Evolutionary conservation across 2,797 vertebrate species (phyloP).

Genomic region (Coilia nasus): DNA sequence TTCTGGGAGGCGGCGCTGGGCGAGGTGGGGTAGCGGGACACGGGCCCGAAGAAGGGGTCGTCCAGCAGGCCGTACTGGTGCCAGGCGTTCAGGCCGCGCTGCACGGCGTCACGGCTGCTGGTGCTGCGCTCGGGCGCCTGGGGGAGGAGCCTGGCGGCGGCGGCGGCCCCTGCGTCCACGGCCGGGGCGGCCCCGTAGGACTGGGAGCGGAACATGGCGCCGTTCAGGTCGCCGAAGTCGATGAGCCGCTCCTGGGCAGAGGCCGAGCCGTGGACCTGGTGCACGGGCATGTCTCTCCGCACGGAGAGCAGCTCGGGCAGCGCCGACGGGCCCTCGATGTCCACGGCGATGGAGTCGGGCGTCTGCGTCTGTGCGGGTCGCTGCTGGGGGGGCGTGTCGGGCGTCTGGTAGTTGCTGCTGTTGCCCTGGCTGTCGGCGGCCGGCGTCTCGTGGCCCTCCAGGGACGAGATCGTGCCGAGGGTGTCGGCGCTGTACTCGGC

Average conservation of each 20-base stretch:
- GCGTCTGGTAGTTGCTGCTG: background rate
- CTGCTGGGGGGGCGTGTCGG: background rate
- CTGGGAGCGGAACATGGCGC: constrained; percentile 82
- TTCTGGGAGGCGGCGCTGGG: constrained; percentile 76
- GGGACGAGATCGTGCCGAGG: constrained; percentile 91
- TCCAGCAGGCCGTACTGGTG: constrained; percentile 85
- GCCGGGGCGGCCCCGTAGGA: constrained; percentile 78
- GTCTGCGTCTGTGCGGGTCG: background rate
- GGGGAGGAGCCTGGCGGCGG: constrained; percentile 75
- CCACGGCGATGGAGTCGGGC: constrained; percentile 37
- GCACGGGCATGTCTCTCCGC: constrained; percentile 69
- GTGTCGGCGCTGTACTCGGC: constrained; percentile 91
- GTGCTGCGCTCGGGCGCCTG: constrained; percentile 89
- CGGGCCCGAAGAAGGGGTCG: constrained; percentile 75
- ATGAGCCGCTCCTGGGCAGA: constrained; percentile 66
- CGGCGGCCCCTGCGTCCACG: constrained; percentile 66
- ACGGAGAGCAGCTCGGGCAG: constrained; percentile 59
- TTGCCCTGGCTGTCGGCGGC: constrained; percentile 49
- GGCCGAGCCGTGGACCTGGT: constrained; percentile 64
- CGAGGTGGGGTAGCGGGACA: constrained; percentile 82
- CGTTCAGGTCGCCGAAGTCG: constrained; percentile 78
- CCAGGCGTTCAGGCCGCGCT: constrained; percentile 91
- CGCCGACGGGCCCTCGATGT: constrained; percentile 37
- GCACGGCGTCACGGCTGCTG: constrained; percentile 93
- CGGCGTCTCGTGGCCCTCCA: constrained; percentile 82